These are phyloP conservation scores for Zosterops hypoxanthus DNA, from an alignment of 2,113 vertebrate genomes.

Conservation along the genomic window DNA sequence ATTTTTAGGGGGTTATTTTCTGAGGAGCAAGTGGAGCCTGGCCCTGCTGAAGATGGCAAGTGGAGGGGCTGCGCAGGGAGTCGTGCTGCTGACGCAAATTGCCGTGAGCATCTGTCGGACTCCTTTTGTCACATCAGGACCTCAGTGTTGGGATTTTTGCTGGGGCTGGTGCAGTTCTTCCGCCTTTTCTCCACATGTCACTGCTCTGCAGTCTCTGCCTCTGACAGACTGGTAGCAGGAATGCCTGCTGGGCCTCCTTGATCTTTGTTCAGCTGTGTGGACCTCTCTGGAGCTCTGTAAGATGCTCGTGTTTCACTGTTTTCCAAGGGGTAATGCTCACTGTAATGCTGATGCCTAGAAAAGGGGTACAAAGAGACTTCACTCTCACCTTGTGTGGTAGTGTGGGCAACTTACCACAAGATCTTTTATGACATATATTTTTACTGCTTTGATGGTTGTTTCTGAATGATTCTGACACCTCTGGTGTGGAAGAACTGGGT, in stretches of 20 bases:
- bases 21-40: background rate
- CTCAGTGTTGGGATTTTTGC: background rate
- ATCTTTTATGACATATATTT: background rate
- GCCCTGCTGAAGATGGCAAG: background rate
- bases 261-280: background rate
- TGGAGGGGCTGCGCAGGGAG: background rate
- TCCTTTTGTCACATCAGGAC: background rate
- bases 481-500: background rate
- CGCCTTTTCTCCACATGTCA: background rate
- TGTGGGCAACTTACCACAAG: background rate
- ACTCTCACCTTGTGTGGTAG: background rate
- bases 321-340: background rate
- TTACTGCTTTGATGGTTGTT: background rate
- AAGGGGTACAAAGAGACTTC: background rate
- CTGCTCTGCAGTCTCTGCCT: background rate
- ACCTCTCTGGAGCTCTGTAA: background rate
- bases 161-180: background rate
- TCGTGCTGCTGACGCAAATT: background rate
- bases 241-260: background rate
- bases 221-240: background rate
- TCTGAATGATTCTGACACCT: background rate
- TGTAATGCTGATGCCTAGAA: background rate
- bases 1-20: background rate
- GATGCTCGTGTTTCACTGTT: background rate
- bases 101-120: accelerated